Base-by-base conservation (phyloP, 2,888 invertebrate species). In the Melitaea athalia region DNA sequence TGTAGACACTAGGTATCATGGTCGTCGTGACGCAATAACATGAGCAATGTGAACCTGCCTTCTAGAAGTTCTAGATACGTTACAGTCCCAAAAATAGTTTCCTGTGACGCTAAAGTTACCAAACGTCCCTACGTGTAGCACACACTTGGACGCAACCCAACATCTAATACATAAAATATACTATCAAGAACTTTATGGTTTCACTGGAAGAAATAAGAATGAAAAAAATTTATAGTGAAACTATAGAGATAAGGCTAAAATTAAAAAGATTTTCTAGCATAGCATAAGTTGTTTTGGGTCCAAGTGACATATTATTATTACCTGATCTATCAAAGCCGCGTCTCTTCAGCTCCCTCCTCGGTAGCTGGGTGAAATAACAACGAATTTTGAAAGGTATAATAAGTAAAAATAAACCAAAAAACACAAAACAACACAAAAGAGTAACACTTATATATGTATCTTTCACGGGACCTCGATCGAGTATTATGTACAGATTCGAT, bases 241-340 rank as follows among this genome's bases (percentile, higher is more conserved):
- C 24, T 52, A 50, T 59, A 24, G 43, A 24, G 50, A 43, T 33
- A 14, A 52, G 6, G 17, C 52, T 47, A 43, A 52, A 43, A 17
- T 14, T 24, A 52, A n/a, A 38, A 55, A 59, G 12, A 69, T 63
- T 74, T 69, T 72, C 60, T 63, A 63, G 68, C 76, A 78, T 42
- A 64, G 59, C n/a, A 61, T 43, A 57, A 77, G 79, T 87, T 83
- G 86, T 78, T 85, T 89, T 85, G 90, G 78, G 88, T 85, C 91
- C 91, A 90, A 90, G 89, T 85, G 83, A 73, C 79, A 82, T 78
- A 79, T 82, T 72, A 82, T 81, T 87, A 89, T 93, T 93, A 93
- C 93, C 93, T 93, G 90, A 80, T 89, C 91, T 93, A 93, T 93
- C 89, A 93, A 92, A 93, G 93, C 91, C 93, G 89, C 87, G 93